Evolutionary conservation across 2,113 vertebrate genomes (phyloP).

Genomic region (Atrichornis clamosus): DNA sequence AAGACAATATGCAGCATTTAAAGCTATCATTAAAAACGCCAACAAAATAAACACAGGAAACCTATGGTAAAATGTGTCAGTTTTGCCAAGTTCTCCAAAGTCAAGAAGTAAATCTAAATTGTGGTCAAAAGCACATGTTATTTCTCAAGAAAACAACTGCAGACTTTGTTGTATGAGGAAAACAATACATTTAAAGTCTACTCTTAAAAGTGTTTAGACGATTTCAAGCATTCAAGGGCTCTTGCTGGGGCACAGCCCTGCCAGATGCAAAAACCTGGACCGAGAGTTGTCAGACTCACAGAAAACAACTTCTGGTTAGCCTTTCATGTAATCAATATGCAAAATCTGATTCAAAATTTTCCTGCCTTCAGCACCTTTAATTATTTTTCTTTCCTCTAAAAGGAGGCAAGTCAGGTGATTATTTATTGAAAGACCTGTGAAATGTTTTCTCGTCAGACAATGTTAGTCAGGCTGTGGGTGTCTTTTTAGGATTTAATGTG

Average conservation of each 20-base stretch:
- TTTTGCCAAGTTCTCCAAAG: background rate
- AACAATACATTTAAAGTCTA: background rate
- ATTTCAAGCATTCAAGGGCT: background rate
- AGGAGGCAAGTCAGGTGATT: background rate
- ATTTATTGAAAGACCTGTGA: background rate
- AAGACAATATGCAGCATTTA: background rate
- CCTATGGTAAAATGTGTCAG: background rate
- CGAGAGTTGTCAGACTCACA: background rate
- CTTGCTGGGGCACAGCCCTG: background rate
- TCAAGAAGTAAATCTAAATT: background rate
- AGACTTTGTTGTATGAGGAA: background rate
- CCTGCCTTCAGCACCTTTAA: background rate
- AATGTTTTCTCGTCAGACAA: background rate
- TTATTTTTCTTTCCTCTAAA: background rate
- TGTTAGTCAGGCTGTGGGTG: background rate
- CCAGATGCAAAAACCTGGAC: background rate
- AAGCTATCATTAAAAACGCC: background rate
- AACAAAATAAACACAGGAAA: background rate
- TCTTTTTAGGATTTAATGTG: background rate
- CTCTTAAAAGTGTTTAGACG: background rate
- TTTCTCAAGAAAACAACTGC: background rate
- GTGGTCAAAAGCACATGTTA: background rate
- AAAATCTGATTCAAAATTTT: background rate
- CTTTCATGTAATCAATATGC: background rate
- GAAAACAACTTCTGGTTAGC: background rate